These are phyloP conservation scores for Caerostris extrusa DNA, from an alignment of 1,140 invertebrate genomes.

Conservation along the genomic window DNA sequence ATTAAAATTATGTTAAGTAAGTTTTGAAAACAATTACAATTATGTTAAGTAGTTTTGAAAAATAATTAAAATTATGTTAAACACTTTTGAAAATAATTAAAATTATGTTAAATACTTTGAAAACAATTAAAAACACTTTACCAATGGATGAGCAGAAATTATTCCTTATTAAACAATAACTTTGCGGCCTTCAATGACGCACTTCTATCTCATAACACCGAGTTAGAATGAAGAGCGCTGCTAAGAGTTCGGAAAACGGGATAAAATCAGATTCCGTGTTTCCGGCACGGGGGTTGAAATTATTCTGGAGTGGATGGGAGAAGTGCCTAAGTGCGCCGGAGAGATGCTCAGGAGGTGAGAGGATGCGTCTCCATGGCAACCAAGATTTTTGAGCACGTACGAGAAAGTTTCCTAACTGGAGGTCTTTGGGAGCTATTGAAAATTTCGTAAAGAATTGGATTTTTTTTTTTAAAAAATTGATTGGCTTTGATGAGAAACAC, in stretches of 20 bases:
- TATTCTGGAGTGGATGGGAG: not conserved
- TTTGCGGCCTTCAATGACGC: not conserved
- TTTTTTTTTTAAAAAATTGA: not conserved
- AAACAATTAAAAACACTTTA: too few species aligned
- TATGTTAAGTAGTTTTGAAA: too few species aligned
- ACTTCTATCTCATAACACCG: not conserved
- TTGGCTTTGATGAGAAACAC: conserved; percentile 1
- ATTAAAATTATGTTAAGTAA: too few species aligned
- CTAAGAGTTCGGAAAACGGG: not conserved
- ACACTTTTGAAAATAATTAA: too few species aligned
- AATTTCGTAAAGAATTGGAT: not conserved
- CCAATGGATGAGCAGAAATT: too few species aligned
- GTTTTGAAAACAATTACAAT: too few species aligned
- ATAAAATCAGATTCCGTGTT: not conserved
- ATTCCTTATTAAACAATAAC: not conserved
- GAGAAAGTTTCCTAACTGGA: not conserved
- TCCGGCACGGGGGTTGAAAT: not conserved
- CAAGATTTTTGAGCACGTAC: not conserved
- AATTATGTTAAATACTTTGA: too few species aligned
- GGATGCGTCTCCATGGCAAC: not conserved
- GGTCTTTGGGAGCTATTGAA: not conserved
- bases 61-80: too few species aligned
- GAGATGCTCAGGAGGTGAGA: not conserved
- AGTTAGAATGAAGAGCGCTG: not conserved
- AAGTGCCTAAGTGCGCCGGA: not conserved